Percentiles rank a stretch among this genome's conserved stretches.
phyloP scores from a whole-genome alignment of 2,113 vertebrate genomes.

The Channa argus region DNA sequence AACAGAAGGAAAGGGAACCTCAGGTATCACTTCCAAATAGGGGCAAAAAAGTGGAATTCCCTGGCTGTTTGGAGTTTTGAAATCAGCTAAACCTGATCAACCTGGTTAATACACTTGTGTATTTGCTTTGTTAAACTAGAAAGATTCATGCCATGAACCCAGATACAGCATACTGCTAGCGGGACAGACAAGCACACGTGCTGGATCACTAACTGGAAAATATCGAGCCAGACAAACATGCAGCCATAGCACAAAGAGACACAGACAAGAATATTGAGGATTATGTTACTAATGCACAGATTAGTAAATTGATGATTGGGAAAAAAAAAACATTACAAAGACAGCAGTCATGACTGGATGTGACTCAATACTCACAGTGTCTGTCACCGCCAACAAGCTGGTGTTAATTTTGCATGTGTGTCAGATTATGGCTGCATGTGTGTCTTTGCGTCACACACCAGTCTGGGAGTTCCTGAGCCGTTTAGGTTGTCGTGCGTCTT shows the following conservation, averaged over 20 bases:
- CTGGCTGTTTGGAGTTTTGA: no score
- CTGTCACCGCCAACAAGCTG: background rate
- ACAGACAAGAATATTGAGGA: slow-evolving; percentile 28
- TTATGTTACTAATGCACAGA: slow-evolving; percentile 21
- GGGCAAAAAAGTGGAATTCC: slow-evolving; percentile 1
- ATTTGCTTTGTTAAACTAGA: no score
- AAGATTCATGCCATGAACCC: no score
- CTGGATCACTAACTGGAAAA: background rate
- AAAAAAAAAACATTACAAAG: background rate
- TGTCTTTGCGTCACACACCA: slow-evolving; percentile 13
- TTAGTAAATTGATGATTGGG: slow-evolving; percentile 19
- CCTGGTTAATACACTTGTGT: no score
- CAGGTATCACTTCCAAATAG: background rate
- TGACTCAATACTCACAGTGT: slow-evolving; percentile 53
- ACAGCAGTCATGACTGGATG: slow-evolving; percentile 18
- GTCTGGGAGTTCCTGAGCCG: slow-evolving; percentile 22
- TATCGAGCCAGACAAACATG: slow-evolving; percentile 1
- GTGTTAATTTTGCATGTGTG: slow-evolving; percentile 15
- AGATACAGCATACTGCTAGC: no score
- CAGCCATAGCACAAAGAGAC: slow-evolving; percentile 34
- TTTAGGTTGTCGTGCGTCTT: slow-evolving; percentile 19
- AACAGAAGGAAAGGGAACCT: background rate
- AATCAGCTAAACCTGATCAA: no score
- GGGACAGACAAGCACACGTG: no score
- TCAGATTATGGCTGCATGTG: slow-evolving; percentile 3